A percentile compares a stretch with the other conserved stretches of the same genome.
phyloP scores from a whole-genome alignment of 1,140 invertebrate genomes.

The Tetragnatha versicolor region DNA sequence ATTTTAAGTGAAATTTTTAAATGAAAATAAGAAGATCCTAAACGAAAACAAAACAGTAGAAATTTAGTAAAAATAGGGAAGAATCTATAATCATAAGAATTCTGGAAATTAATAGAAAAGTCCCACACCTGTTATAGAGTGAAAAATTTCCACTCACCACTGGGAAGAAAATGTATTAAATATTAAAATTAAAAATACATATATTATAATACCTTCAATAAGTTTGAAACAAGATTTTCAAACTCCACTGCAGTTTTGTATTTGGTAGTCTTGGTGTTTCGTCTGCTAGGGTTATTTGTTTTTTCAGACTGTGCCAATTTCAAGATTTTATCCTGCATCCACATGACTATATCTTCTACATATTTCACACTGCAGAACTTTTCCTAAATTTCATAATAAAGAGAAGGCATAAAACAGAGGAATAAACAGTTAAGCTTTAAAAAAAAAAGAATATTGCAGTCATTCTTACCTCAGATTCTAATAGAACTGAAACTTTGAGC shows the following conservation, averaged over 20 bases:
- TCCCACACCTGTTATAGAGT: too few relatives aligned
- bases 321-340: slow-evolving; percentile 1
- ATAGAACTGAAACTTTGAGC: slow-evolving; percentile 1
- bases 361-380: neutral
- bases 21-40: too few relatives aligned
- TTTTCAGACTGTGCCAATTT: neutral
- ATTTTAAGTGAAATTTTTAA: too few relatives aligned
- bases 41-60: too few relatives aligned
- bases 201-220: neutral
- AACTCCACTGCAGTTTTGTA: neutral
- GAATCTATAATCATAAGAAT: too few relatives aligned
- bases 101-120: too few relatives aligned
- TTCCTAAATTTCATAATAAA: neutral
- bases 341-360: neutral
- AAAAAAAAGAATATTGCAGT: neutral
- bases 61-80: too few relatives aligned
- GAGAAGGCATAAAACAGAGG: neutral
- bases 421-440: neutral
- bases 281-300: neutral
- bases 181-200: too few relatives aligned
- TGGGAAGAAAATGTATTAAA: too few relatives aligned
- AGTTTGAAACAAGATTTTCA: neutral
- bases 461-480: neutral
- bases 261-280: neutral
- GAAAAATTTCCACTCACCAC: too few relatives aligned